phyloP scores from a whole-genome alignment of 2,888 invertebrate species.

The Drosophila cognata region DNA sequence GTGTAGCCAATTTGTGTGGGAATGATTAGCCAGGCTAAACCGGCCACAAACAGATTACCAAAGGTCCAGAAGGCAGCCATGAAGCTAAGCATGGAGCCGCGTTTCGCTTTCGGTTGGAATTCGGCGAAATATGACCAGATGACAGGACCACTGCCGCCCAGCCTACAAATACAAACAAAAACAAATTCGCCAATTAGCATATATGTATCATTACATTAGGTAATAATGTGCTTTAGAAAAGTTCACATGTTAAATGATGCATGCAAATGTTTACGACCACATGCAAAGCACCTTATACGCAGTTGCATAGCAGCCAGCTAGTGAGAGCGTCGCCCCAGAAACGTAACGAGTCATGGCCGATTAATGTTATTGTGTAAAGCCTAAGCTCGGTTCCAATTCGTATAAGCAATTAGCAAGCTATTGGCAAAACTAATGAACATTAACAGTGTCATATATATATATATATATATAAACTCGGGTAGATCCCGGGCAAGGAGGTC shows the following conservation, averaged over 20 bases:
- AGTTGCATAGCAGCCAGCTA: conserved; percentile 41
- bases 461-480: not conserved
- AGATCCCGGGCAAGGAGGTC: not conserved
- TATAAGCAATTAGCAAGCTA: conserved; percentile 65
- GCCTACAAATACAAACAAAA: conserved; percentile 59
- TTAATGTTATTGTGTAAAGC: conserved; percentile 51
- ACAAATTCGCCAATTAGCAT: not conserved
- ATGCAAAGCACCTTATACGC: conserved; percentile 8
- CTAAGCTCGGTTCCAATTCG: conserved; percentile 41
- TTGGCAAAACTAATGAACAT: conserved; percentile 66
- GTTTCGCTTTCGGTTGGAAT: conserved; percentile 95
- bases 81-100: conserved; percentile 96
- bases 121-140: conserved; percentile 98
- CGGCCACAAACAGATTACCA: conserved; percentile 96
- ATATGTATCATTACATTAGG: not conserved
- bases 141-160: conserved; percentile 89
- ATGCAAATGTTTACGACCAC: conserved; percentile 5
- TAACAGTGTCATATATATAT: conserved; percentile 22
- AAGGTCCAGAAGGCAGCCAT: conserved; percentile 98
- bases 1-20: conserved; percentile 89
- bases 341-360: conserved; percentile 57
- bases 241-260: conserved; percentile 10
- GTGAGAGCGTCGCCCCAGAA: conserved; percentile 7
- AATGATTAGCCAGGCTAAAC: conserved; percentile 91
- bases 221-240: not conserved